Conservation (phyloP, 37 sponge, comb jelly and placozoan genomes). For the Geodia barretti region DNA sequence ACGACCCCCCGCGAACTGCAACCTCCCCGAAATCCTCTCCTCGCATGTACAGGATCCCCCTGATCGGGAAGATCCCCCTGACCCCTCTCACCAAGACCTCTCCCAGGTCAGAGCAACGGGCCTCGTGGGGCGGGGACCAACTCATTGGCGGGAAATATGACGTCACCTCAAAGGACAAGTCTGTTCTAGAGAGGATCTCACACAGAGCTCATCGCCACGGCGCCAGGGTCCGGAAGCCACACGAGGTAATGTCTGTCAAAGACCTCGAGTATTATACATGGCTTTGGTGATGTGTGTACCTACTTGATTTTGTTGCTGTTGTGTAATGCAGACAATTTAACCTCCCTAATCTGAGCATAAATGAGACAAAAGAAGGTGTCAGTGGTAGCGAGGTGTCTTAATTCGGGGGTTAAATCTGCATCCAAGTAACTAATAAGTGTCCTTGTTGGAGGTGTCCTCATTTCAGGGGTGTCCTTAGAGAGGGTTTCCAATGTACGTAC, state of each 20-base stretch:
- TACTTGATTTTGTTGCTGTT: background rate
- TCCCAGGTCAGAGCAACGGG: background rate
- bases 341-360: background rate
- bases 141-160: constrained; percentile 8
- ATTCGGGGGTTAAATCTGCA: no score
- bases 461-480: no score
- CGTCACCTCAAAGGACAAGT: constrained; percentile 33
- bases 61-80: background rate
- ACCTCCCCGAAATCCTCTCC: background rate
- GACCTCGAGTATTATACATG: no score
- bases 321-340: background rate
- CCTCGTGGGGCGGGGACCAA: background rate
- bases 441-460: no score
- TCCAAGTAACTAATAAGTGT: no score
- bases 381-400: no score
- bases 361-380: no score
- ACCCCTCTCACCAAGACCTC: background rate
- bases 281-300: no score
- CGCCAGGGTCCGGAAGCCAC: constrained; percentile 37
- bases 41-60: background rate
- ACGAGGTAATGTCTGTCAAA: constrained; percentile 27
- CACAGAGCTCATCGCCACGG: constrained; percentile 11
- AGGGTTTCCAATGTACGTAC: no score
- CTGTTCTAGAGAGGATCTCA: constrained; percentile 44
- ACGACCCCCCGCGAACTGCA: background rate